Evolutionary conservation across 1,140 invertebrate genomes (phyloP), one percentile per base, ranked within the genome.

Genomic region (Cherax quadricarinatus): DNA sequence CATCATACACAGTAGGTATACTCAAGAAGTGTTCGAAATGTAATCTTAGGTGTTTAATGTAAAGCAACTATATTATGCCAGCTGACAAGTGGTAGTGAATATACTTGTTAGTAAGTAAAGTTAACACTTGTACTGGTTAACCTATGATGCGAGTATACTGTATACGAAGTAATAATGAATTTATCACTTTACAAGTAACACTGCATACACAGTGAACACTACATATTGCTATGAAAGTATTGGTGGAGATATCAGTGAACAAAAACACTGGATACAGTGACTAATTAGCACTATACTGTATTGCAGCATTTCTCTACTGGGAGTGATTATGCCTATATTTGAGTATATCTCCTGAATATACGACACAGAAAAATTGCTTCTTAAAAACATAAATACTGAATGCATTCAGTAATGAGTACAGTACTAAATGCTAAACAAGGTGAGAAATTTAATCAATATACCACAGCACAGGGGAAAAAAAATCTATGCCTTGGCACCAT

Each of bases 291-390:
- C 12, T 81, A 51, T 51, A 81, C 5, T 81, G 24, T 21, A 81
- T 4, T 81, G 24, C 9, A 51, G 21, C 30, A 48, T 41, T 57
- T 48, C 78, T 48, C 30, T 24, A 51, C 14, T 14, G 6, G 9
- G 53, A 10, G 21, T 18, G 53, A 82, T 84, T 84, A 84, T 57
- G 16, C 30, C n/a, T 51, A 53, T 53, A 24, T 30, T 57, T 84
- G 82, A 84, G 82, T 84, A 84, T 84, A 84, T 84, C 53, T 84
- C 82, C 82, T 84, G 82, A n/a, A 84, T 60, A 60, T 53, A 62
- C 30, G 70, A 75, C 70, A 53, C 57, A 14, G 62, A 84, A 60
- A 41, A 30, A 12, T 57, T 62, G 49, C 21, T 30, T 84, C 57
- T 62, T 57, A 24, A n/a, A 84, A 57, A 82, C 18, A 83, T 81